A percentile compares a stretch with the other conserved stretches of the same genome.
phyloP scores from a whole-genome alignment of 2,113 vertebrate species.

The Platycercus adscitus region DNA sequence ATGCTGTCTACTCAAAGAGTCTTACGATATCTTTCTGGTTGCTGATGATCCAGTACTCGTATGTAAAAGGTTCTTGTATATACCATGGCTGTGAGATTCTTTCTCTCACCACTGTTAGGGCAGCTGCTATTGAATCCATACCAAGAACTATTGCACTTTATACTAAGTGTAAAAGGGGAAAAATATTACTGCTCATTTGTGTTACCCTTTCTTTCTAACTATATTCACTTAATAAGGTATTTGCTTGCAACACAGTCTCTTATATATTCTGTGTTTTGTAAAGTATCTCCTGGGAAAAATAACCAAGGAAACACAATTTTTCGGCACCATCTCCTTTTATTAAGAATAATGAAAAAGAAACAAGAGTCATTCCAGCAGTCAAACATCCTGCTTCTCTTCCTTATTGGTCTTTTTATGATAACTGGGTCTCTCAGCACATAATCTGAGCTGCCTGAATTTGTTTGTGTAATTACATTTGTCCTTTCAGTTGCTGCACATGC shows the following conservation, averaged over 20 bases:
- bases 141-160: constrained; percentile 56
- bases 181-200: constrained; percentile 63
- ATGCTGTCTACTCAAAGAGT: background rate
- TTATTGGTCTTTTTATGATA: constrained; percentile 71
- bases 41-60: background rate
- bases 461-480: constrained; percentile 6
- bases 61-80: background rate
- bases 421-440: background rate
- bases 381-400: constrained; percentile 56
- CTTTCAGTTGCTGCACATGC: background rate
- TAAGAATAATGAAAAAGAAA: constrained; percentile 81
- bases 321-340: constrained; percentile 78
- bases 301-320: constrained; percentile 77
- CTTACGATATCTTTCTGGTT: background rate
- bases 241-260: constrained; percentile 66
- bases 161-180: constrained; percentile 47
- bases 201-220: constrained; percentile 72
- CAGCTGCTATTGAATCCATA: constrained; percentile 66
- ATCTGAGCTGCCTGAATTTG: background rate
- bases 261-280: constrained; percentile 70
- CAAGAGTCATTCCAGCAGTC: constrained; percentile 75
- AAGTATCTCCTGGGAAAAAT: constrained; percentile 79
- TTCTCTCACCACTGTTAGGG: background rate
- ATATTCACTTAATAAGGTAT: constrained; percentile 75
- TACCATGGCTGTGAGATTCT: background rate